Conservation (phyloP, 2,797 vertebrate genomes). For the Gadopsis bispinosus region DNA sequence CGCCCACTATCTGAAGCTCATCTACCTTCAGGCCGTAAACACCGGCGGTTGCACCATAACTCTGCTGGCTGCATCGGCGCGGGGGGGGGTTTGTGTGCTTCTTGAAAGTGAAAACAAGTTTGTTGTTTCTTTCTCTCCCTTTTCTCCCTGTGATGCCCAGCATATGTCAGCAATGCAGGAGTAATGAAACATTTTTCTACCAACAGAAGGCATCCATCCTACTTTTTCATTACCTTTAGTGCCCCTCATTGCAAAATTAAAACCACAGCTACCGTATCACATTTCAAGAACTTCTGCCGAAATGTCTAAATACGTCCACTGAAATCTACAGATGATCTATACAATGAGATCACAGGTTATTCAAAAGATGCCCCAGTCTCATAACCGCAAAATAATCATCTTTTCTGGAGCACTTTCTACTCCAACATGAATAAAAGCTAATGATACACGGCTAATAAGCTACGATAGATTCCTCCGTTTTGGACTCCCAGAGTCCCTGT, state of each 20-base stretch:
- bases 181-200: no score
- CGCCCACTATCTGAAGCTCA: constrained; percentile 62
- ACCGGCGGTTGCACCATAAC: constrained; percentile 63
- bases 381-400: background rate
- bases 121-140: background rate
- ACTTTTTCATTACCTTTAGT: no score
- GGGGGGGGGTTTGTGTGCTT: constrained; percentile 21
- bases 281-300: no score
- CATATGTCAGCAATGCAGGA: no score
- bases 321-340: no score
- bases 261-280: no score
- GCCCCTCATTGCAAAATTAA: no score
- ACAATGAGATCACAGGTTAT: background rate
- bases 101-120: constrained; percentile 9
- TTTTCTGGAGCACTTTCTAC: background rate
- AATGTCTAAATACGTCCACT: no score
- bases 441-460: background rate
- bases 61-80: constrained; percentile 58
- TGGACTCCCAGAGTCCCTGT: no score
- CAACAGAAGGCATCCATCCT: no score
- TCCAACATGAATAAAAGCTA: background rate
- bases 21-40: constrained; percentile 70
- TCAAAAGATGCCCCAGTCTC: background rate
- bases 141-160: no score
- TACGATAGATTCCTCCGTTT: no score